Conservation (phyloP, 2,797 vertebrate genomes). For the Somateria mollissima region DNA sequence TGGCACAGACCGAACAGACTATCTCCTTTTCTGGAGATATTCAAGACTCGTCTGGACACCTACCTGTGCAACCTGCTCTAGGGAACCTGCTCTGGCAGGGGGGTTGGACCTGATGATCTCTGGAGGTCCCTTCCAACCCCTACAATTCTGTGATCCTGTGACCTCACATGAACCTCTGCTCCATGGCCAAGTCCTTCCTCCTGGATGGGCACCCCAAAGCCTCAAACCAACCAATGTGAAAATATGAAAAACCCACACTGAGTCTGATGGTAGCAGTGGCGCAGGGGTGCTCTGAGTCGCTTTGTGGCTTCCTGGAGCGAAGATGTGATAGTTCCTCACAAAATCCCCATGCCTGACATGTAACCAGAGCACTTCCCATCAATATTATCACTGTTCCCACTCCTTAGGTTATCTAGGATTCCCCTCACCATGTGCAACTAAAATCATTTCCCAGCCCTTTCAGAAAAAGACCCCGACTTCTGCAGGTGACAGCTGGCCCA, state of each 20-base stretch:
- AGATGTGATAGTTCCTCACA: not conserved
- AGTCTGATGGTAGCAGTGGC: not conserved
- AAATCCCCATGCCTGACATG: not conserved
- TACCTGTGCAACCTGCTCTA: too few relatives aligned
- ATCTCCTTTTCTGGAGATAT: too few relatives aligned
- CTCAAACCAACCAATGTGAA: not conserved
- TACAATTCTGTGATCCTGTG: too few relatives aligned
- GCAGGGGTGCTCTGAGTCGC: not conserved
- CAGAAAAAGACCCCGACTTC: not conserved
- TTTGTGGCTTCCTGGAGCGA: not conserved
- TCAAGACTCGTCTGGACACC: too few relatives aligned
- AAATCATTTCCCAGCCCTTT: not conserved
- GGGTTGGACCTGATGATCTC: too few relatives aligned
- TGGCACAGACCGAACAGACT: not conserved
- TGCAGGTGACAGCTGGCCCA: fast-evolving
- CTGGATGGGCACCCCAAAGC: not conserved
- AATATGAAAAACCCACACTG: not conserved
- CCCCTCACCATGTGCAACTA: not conserved
- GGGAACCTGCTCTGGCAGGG: too few relatives aligned
- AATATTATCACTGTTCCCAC: not conserved
- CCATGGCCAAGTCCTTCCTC: not conserved
- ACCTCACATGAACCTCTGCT: not conserved
- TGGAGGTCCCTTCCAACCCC: too few relatives aligned
- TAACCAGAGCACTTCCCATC: not conserved
- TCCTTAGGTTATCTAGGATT: not conserved